Evolutionary conservation across 2,888 invertebrate genomes (phyloP).

Genomic region (Esperia sulphurella): DNA sequence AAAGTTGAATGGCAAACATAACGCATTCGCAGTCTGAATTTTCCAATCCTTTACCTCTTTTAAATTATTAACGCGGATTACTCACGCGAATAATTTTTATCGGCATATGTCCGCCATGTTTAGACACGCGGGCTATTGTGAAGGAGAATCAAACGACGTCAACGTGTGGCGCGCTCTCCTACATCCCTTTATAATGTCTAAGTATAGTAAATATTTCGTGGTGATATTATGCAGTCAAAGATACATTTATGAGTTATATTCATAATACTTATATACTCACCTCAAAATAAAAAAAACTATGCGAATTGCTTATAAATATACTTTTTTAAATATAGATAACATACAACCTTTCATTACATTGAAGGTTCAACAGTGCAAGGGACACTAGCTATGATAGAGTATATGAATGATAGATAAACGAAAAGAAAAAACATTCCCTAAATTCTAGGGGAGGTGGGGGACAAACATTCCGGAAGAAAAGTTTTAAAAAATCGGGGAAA

Average conservation of each 20-base stretch:
- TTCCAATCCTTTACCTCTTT: too few species aligned
- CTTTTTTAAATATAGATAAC: conserved; percentile 11
- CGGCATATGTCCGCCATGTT: too few species aligned
- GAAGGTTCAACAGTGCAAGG: conserved; percentile 54
- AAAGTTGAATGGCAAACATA: too few species aligned
- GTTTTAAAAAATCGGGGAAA: conserved; percentile 51
- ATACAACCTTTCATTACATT: conserved; percentile 63
- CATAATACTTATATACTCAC: conserved; percentile 44
- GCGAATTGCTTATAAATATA: not conserved
- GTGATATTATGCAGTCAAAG: conserved; percentile 40
- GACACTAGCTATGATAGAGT: conserved; percentile 62
- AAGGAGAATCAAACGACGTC: too few species aligned
- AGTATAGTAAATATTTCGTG: not conserved
- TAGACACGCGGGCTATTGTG: too few species aligned
- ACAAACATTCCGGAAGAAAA: conserved; percentile 81
- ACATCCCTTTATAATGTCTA: too few species aligned
- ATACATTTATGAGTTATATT: conserved; percentile 18
- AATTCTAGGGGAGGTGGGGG: conserved; percentile 54
- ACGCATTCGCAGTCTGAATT: too few species aligned
- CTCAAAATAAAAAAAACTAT: conserved; percentile 13
- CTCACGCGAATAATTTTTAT: too few species aligned
- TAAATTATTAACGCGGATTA: too few species aligned
- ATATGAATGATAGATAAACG: conserved; percentile 52
- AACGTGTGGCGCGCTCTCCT: too few species aligned
- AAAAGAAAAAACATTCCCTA: conserved; percentile 67